Base-by-base conservation (phyloP, 2,888 invertebrate species). In the Axea sp. region DNA sequence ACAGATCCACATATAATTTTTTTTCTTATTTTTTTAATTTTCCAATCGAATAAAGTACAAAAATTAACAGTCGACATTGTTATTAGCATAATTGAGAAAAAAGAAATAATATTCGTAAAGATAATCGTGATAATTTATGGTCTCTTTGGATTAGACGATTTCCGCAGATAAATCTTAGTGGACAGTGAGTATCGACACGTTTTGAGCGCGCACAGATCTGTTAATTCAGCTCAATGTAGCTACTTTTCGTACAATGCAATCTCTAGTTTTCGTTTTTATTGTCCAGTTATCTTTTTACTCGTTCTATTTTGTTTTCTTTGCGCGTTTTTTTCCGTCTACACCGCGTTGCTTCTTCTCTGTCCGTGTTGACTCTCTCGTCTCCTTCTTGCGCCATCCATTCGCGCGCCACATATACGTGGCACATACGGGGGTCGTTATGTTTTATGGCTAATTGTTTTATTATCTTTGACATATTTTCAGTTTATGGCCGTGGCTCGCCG, bases 361-460 rank as follows among this genome's bases (percentile, higher is more conserved):
- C 49, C 67, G 60, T 47, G 15, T 65, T 59, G 22, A 39, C 39
- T 53, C 31, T 51, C 45, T 31, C 30, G 37, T 64, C 73, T 74
- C 62, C 19, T 64, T 59, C 41, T 62, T 65, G 57, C 55, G 31
- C 64, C 65, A 51, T 45, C 51, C 76, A 73, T 77, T 74, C 76
- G 67, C 73, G 68, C 73, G 65, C 75, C 76, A 68, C 75, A 72
- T 71, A 74, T 77, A 55, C 71, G 73, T 72, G 73, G 80, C 80
- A 82, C 83, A 79, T 84, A 82, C 81, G 83, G 83, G 84, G 83
- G 86, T 86, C 86, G 87, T 86, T 87, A 86, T 82, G 86, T 87
- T 87, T 87, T 87, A 87, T 87, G 86, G 87, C 86, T 87, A 87
- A 87, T 87, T 86, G 86, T 87, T 87, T 87, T 87, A 87, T 87